These are phyloP conservation scores for Cosmia pyralina DNA, from an alignment of 2,888 invertebrate genomes.

Conservation along the genomic window DNA sequence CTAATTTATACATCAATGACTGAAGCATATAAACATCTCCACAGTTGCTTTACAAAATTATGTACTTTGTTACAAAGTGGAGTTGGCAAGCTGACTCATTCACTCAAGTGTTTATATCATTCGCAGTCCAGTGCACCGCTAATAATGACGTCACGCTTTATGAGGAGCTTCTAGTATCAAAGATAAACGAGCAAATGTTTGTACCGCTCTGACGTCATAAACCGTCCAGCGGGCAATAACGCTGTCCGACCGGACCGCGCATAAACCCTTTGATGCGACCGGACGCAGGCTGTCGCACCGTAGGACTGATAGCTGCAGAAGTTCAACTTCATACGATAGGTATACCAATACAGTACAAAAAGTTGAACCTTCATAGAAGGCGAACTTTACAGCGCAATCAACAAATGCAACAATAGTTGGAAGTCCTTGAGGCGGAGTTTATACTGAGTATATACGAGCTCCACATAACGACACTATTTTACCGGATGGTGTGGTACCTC, in stretches of 20 bases:
- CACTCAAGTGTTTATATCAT: constrained; percentile 2
- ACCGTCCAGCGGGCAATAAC: constrained; percentile 55
- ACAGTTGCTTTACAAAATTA: no score
- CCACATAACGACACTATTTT: no score
- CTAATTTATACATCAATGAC: no score
- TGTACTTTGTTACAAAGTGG: background rate
- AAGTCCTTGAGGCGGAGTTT: no score
- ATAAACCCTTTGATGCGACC: constrained; percentile 63
- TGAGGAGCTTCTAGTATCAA: constrained; percentile 36
- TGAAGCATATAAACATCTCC: no score
- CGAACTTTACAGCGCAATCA: no score
- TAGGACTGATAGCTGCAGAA: constrained; percentile 16
- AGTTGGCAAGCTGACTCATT: background rate
- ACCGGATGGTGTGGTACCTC: no score
- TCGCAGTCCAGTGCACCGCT: constrained; percentile 26
- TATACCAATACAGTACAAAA: no score
- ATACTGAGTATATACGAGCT: no score
- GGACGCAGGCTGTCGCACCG: constrained; percentile 6
- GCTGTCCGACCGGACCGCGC: constrained; percentile 47
- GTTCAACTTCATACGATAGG: background rate
- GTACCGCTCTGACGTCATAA: constrained; percentile 54
- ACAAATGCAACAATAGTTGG: no score
- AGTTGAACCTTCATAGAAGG: background rate
- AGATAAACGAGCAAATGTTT: constrained; percentile 50
- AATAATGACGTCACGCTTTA: constrained; percentile 43